Percentiles rank a stretch among this genome's conserved stretches.
phyloP scores from a whole-genome alignment of 1,140 invertebrate genomes.

The Cyclargus thomasi region DNA sequence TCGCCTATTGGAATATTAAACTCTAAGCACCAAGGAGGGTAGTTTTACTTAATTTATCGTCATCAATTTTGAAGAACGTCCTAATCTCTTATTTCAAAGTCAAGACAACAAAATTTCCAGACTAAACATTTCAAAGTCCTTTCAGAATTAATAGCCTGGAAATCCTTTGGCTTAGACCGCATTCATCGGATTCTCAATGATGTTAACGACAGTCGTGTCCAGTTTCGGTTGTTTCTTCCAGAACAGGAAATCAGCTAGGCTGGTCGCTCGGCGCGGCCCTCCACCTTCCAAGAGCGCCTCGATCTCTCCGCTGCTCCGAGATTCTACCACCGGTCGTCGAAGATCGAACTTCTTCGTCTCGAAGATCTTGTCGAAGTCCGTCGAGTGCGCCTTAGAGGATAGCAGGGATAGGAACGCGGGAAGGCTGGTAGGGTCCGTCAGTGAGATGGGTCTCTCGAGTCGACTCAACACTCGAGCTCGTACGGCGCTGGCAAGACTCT shows the following conservation, averaged over 20 bases:
- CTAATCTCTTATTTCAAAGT: too few species aligned
- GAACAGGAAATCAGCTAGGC: slow-evolving; percentile 51
- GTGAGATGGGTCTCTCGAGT: slow-evolving; percentile 42
- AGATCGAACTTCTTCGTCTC: slow-evolving; percentile 28
- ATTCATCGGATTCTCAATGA: slow-evolving; percentile 59
- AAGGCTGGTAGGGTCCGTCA: slow-evolving; percentile 37
- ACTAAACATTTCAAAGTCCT: background rate
- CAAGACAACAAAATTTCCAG: too few species aligned
- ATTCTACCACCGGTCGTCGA: slow-evolving; percentile 31
- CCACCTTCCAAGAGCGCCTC: slow-evolving; percentile 32
- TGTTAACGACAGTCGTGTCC: slow-evolving; percentile 32
- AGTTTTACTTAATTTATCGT: too few species aligned
- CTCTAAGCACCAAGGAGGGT: too few species aligned
- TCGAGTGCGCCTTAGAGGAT: slow-evolving; percentile 40
- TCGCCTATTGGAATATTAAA: background rate
- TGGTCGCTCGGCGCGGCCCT: slow-evolving; percentile 44
- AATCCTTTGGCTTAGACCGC: slow-evolving; percentile 25
- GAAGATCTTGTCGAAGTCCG: slow-evolving; percentile 32
- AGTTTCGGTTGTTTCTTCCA: slow-evolving; percentile 30
- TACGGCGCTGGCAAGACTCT: slow-evolving; percentile 46
- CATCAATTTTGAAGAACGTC: too few species aligned
- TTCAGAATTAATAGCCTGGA: background rate
- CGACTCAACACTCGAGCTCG: slow-evolving; percentile 40
- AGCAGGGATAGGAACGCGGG: slow-evolving; percentile 37
- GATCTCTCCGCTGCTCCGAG: slow-evolving; percentile 43